A percentile compares a stretch with the other conserved stretches of the same genome.
Evolutionary conservation across 2,797 vertebrate genomes (phyloP).

Genomic region (Furcifer pardalis): DNA sequence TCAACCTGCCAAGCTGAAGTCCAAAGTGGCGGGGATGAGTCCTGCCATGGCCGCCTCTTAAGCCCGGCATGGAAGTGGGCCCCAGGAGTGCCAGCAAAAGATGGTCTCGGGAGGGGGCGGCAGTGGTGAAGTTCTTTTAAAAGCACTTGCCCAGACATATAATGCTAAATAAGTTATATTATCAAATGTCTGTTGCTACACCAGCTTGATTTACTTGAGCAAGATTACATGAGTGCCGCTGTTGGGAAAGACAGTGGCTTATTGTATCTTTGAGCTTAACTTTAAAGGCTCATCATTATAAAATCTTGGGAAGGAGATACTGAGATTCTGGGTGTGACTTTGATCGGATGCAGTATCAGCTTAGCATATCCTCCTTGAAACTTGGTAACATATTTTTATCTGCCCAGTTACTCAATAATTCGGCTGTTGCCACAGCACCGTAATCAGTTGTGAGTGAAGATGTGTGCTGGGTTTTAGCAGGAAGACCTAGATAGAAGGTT

Average conservation of each 20-base stretch:
- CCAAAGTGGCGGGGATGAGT: no score
- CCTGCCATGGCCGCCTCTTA: no score
- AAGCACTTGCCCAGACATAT: no score
- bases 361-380: accelerated
- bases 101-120: no score
- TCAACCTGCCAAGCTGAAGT: no score
- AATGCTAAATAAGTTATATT: no score
- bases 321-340: slow-evolving; percentile 9
- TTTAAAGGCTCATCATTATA: slow-evolving; percentile 8
- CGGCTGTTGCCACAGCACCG: not conserved
- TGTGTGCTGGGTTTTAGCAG: not conserved
- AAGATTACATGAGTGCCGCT: not conserved
- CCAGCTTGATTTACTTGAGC: slow-evolving; percentile 26
- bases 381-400: slow-evolving; percentile 20
- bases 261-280: not conserved
- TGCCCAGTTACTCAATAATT: not conserved
- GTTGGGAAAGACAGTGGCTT: slow-evolving; percentile 10
- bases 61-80: no score
- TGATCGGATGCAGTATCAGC: not conserved
- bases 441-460: not conserved
- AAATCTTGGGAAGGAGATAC: not conserved
- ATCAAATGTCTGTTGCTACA: not conserved
- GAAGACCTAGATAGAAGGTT: not conserved
- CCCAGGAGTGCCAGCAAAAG: no score
- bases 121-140: no score